These are phyloP conservation scores for Grapholita molesta DNA, from an alignment of 1,140 invertebrate genomes.

Conservation along the genomic window DNA sequence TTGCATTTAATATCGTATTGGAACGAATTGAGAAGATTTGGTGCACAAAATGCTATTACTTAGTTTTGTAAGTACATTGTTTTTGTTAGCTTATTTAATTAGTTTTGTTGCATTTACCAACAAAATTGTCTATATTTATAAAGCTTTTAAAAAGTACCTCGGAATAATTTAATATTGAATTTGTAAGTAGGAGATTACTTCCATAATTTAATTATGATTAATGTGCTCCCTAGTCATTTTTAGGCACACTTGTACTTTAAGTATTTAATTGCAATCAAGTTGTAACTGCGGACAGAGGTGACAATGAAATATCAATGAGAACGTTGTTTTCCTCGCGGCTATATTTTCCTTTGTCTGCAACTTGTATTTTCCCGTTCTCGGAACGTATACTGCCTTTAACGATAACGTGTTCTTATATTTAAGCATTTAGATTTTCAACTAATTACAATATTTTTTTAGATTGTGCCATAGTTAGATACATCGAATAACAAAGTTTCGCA, in stretches of 20 bases:
- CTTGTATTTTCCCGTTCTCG: background rate
- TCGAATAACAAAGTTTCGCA: no score
- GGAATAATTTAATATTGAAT: slow-evolving; percentile 33
- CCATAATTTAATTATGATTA: slow-evolving; percentile 32
- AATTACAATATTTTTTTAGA: slow-evolving; percentile 1
- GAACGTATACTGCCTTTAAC: background rate
- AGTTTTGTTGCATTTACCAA: slow-evolving; percentile 62
- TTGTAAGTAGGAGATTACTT: slow-evolving; percentile 35
- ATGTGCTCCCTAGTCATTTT: slow-evolving; percentile 43
- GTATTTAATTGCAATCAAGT: slow-evolving; percentile 34
- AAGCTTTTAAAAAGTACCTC: slow-evolving; percentile 17
- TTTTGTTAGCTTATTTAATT: slow-evolving; percentile 27
- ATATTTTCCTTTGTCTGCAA: background rate
- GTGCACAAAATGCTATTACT: slow-evolving; percentile 48
- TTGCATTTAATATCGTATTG: slow-evolving; percentile 36
- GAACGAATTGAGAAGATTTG: slow-evolving; percentile 25
- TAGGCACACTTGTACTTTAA: slow-evolving; percentile 36
- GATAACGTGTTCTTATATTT: slow-evolving; percentile 6
- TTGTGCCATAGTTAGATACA: background rate
- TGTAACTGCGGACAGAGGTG: slow-evolving; percentile 22
- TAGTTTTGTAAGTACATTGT: slow-evolving; percentile 22
- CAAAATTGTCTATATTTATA: slow-evolving; percentile 15
- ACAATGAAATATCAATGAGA: slow-evolving; percentile 13
- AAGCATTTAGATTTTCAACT: background rate
- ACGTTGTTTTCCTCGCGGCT: background rate